Evolutionary conservation across 2,888 invertebrate genomes (phyloP), one percentile per base, ranked within the genome.

Genomic region (Eubasilissa splendida): DNA sequence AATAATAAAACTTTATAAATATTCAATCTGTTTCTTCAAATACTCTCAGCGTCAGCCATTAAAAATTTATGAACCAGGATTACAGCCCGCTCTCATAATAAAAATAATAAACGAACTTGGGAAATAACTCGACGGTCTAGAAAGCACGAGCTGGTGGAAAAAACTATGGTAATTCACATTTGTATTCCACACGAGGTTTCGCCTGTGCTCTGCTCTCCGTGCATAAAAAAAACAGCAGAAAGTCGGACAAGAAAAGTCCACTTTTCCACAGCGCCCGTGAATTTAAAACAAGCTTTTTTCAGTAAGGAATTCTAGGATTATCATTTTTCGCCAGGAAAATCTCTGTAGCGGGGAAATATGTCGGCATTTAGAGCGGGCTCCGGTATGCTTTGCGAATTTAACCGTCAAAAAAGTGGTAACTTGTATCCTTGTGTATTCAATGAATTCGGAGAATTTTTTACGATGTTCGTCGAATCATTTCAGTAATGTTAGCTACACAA

Each of bases 361-460:
- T 12, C 31, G 56, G 56, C 33, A 31, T 56, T 73, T 10, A 14
- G 71, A 56, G 33, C 33, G 65, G 14, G 31, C 31, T 31, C n/a
- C 31, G 14, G 58, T 73, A 73, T 58, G 71, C 71, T 73, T 73
- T 73, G 56, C 22, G 33, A 58, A 58, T 73, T 73, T 33, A 8
- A 31, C 54, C 54, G 22, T 33, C 31, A 71, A 71, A 71, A 66
- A 53, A 68, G 52, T 53, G 68, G 10, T 52, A 52, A 68, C 70
- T 70, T 70, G 70, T 70, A 22, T 42, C 42, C 42, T 42, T 3
- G 42, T 60, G 22, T 60, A 60, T 60, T 60, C 60, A 60, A 60
- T 60, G 60, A 60, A 60, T 60, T 60, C 4, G 60, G 60, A 22
- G 60, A 60, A 60, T 60, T 60, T 60, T 60, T n/a, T 22, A 22